phyloP scores from a whole-genome alignment of 2,888 invertebrate genomes.

The Ichneumoninae sp. region DNA sequence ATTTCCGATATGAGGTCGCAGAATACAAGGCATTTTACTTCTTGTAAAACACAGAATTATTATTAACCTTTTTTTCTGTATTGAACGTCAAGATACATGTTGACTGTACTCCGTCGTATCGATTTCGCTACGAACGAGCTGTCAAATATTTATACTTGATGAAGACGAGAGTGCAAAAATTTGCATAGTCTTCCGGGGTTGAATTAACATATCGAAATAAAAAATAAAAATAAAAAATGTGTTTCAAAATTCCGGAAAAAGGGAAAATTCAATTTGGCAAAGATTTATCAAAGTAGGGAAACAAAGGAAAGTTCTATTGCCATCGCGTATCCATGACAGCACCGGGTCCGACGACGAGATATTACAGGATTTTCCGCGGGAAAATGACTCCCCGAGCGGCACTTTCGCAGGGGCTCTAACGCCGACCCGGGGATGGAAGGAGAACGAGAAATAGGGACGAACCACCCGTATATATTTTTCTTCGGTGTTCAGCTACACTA shows the following conservation, averaged over 20 bases:
- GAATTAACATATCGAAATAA: neutral
- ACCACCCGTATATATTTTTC: conserved; percentile 13
- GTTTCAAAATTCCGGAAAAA: neutral
- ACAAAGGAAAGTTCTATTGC: conserved; percentile 5
- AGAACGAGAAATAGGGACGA: conserved; percentile 12
- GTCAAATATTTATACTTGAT: too few relatives aligned
- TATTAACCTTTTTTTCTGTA: too few relatives aligned
- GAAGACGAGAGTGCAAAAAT: too few relatives aligned
- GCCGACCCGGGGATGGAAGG: conserved; percentile 16
- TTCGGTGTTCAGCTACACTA: neutral
- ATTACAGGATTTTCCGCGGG: conserved; percentile 35
- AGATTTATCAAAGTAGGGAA: neutral
- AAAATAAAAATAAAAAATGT: neutral
- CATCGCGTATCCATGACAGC: conserved; percentile 12
- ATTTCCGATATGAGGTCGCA: too few relatives aligned
- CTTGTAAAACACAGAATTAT: too few relatives aligned
- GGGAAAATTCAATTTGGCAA: neutral
- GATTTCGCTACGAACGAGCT: too few relatives aligned
- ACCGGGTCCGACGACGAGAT: conserved; percentile 28
- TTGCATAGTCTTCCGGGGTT: too few relatives aligned
- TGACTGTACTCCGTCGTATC: too few relatives aligned
- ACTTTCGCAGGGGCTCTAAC: conserved; percentile 21
- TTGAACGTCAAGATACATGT: too few relatives aligned
- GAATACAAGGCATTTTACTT: too few relatives aligned
- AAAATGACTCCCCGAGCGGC: conserved; percentile 35